Percentiles rank a stretch among this genome's conserved stretches.
phyloP scores from a whole-genome alignment of 1,140 invertebrate genomes.

The Cydia strobilella region DNA sequence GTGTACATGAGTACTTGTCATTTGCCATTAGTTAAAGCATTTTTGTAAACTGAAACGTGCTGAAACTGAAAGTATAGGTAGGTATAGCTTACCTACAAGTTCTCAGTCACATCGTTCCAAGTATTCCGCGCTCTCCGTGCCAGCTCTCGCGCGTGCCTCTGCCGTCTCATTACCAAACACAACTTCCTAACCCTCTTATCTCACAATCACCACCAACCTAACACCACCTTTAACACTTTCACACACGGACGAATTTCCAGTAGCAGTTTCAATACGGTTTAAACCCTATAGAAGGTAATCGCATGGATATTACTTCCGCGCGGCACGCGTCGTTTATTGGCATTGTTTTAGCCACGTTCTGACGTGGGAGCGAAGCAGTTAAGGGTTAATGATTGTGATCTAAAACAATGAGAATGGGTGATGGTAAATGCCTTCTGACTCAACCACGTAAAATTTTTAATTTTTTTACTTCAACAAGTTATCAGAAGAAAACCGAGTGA shows the following conservation, averaged over 20 bases:
- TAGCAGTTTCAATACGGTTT: background rate
- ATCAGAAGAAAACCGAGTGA: no score
- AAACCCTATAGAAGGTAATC: background rate
- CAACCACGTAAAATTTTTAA: background rate
- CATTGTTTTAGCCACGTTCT: background rate
- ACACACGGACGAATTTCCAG: background rate
- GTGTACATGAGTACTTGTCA: no score
- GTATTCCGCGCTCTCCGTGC: background rate
- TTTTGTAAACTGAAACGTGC: no score
- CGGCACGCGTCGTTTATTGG: slow-evolving; percentile 5
- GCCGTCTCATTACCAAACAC: background rate
- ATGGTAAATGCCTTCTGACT: background rate
- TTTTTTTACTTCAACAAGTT: no score
- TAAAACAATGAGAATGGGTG: background rate
- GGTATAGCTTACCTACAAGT: no score
- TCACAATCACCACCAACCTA: background rate
- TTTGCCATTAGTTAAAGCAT: no score
- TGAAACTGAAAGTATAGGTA: no score
- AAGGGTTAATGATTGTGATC: background rate
- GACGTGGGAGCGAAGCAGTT: slow-evolving; percentile 2
- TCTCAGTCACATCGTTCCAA: background rate
- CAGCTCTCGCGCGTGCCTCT: background rate
- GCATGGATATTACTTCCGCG: background rate
- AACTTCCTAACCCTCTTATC: background rate
- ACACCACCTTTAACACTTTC: background rate